These are phyloP conservation scores for Drosophila rubida DNA, from an alignment of 2,888 invertebrate genomes.

Conservation along the genomic window DNA sequence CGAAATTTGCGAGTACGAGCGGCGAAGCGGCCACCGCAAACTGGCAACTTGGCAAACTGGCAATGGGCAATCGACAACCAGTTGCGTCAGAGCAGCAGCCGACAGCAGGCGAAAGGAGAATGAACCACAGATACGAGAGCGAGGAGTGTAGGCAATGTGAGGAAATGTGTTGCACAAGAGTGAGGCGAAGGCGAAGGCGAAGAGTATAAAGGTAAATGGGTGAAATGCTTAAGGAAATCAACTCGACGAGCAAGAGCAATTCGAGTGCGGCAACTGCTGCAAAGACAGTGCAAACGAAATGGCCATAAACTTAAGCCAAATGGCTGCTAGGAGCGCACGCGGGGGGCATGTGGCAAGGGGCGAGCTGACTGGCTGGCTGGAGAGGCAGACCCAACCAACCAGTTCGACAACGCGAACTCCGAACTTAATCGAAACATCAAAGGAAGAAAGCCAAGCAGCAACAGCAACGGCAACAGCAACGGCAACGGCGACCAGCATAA, in stretches of 20 bases:
- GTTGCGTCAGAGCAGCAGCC: conserved; percentile 62
- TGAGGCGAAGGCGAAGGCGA: conserved; percentile 34
- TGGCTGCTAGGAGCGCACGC: conserved; percentile 32
- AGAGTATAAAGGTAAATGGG: conserved; percentile 76
- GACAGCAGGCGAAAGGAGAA: conserved; percentile 13
- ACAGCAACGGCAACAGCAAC: conserved; percentile 8
- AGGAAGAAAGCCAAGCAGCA: conserved; percentile 38
- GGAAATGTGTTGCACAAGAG: conserved; percentile 74
- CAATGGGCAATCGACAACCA: conserved; percentile 68
- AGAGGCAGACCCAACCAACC: conserved; percentile 65
- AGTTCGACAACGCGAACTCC: conserved; percentile 78
- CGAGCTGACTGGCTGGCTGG: conserved; percentile 7
- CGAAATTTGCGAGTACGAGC: conserved; percentile 62
- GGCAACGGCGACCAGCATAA: conserved; percentile 56
- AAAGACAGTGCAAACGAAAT: conserved; percentile 77
- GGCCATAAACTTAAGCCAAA: conserved; percentile 78
- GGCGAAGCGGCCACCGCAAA: conserved; percentile 28
- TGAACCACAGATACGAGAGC: conserved; percentile 5
- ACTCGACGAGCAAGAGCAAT: conserved; percentile 59
- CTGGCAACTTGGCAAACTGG: conserved; percentile 37
- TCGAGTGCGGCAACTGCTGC: conserved; percentile 50
- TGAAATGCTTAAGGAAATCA: conserved; percentile 81
- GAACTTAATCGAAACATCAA: conserved; percentile 82
- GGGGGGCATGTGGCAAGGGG: not conserved
- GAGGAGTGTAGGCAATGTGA: conserved; percentile 53